These are phyloP conservation scores for Magallana angulata DNA, from an alignment of 1,140 invertebrate species.

Conservation along the genomic window DNA sequence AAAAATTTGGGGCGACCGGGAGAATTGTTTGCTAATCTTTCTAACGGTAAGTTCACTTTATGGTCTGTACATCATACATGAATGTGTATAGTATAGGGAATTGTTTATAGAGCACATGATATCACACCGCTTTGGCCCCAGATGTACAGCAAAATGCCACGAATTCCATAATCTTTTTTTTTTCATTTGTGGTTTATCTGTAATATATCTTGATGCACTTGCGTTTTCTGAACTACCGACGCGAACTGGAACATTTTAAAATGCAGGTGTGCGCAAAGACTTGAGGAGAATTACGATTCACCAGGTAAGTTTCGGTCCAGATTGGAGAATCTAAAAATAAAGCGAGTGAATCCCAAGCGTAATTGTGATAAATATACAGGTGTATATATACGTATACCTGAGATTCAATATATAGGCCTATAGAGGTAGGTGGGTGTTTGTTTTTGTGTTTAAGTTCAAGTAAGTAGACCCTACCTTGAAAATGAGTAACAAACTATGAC, in stretches of 20 bases:
- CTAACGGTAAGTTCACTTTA: not conserved
- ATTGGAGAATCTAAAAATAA: constrained; percentile 1
- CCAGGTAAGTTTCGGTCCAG: too few species aligned
- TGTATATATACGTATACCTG: not conserved
- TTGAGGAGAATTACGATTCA: not conserved
- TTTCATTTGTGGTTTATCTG: too few species aligned
- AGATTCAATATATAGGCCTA: not conserved
- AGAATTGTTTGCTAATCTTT: not conserved
- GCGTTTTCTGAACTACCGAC: too few species aligned
- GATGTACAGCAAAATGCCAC: not conserved
- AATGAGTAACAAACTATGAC: constrained; percentile 1
- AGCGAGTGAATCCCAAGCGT: not conserved
- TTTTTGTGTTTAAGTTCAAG: not conserved
- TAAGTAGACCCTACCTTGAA: not conserved
- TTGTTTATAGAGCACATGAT: not conserved
- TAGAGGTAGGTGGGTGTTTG: not conserved
- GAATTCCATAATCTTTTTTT: not conserved
- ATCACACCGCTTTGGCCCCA: not conserved
- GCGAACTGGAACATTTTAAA: not conserved
- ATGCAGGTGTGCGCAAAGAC: not conserved
- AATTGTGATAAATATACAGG: not conserved
- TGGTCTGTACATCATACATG: not conserved
- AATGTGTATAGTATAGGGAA: not conserved
- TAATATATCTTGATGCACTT: too few species aligned
- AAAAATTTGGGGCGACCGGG: not conserved